Percentiles rank a stretch among this genome's conserved stretches.
Evolutionary conservation across 2,888 invertebrate genomes (phyloP).

Genomic region (Apamea monoglypha): DNA sequence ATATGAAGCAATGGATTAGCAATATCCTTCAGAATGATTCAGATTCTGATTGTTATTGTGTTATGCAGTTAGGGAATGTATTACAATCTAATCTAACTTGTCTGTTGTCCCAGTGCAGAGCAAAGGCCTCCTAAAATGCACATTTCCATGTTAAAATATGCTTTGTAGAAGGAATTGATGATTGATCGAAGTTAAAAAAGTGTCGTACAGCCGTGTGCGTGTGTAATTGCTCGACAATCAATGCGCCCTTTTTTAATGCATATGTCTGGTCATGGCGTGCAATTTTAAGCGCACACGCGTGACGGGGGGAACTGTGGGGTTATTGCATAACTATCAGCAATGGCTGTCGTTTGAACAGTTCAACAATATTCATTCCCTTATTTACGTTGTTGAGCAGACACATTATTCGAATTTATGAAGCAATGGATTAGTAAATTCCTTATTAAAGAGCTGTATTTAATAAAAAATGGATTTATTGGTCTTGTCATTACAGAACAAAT

Average conservation of each 20-base stretch:
- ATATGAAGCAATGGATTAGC: too few relatives aligned
- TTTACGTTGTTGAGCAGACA: too few relatives aligned
- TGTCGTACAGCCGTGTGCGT: not conserved
- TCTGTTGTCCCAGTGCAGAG: not conserved
- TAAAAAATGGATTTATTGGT: not conserved
- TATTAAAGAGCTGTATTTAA: not conserved
- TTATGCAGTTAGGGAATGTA: too few relatives aligned
- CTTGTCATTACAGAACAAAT: conserved; percentile 93
- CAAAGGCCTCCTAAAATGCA: not conserved
- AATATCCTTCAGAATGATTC: too few relatives aligned
- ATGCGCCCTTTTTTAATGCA: not conserved
- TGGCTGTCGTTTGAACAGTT: too few relatives aligned
- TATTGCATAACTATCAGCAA: too few relatives aligned
- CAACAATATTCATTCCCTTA: too few relatives aligned
- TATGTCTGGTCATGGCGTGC: not conserved
- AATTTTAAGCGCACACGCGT: not conserved
- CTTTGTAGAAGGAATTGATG: not conserved
- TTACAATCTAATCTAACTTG: too few relatives aligned
- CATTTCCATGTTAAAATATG: not conserved
- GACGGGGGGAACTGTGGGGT: not conserved
- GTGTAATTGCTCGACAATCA: not conserved
- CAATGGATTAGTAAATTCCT: too few relatives aligned
- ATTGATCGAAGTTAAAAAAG: not conserved
- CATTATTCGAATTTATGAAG: too few relatives aligned
- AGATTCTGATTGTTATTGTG: too few relatives aligned